phyloP scores from a whole-genome alignment of 2,113 vertebrate genomes.

The Bufo gargarizans region DNA sequence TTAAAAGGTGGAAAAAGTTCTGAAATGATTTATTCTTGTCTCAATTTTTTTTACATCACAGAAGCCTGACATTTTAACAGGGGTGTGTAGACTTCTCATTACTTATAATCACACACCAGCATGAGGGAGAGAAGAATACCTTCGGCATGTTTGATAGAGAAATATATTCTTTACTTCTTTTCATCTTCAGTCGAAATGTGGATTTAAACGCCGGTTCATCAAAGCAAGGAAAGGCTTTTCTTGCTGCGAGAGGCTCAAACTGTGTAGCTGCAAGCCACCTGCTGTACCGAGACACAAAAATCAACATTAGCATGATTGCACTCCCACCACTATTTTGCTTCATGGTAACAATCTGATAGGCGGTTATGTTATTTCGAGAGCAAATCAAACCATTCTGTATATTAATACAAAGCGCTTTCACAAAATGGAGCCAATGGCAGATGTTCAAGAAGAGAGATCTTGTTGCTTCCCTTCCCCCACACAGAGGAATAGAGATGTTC shows the following conservation, averaged over 20 bases:
- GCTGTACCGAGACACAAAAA: constrained; percentile 28
- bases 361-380: neutral
- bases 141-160: constrained; percentile 94
- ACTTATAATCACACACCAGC: neutral
- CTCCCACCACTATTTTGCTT: neutral
- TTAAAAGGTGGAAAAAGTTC: too few relatives aligned
- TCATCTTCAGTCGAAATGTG: constrained; percentile 85
- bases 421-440: neutral
- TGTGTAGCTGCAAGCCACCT: constrained; percentile 94
- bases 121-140: constrained; percentile 71
- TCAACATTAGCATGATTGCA: neutral
- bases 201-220: constrained; percentile 96
- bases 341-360: neutral
- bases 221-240: constrained; percentile 96
- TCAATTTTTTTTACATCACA: too few relatives aligned
- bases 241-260: constrained; percentile 90
- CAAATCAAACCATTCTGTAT: neutral
- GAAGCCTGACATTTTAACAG: too few relatives aligned
- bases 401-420: neutral
- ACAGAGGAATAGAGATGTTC: neutral
- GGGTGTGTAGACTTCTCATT: neutral
- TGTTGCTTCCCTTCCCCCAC: too few relatives aligned
- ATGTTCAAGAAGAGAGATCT: neutral
- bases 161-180: constrained; percentile 77
- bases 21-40: too few relatives aligned